phyloP scores from a whole-genome alignment of 2,888 invertebrate genomes.

The Mechanitis messenoides region DNA sequence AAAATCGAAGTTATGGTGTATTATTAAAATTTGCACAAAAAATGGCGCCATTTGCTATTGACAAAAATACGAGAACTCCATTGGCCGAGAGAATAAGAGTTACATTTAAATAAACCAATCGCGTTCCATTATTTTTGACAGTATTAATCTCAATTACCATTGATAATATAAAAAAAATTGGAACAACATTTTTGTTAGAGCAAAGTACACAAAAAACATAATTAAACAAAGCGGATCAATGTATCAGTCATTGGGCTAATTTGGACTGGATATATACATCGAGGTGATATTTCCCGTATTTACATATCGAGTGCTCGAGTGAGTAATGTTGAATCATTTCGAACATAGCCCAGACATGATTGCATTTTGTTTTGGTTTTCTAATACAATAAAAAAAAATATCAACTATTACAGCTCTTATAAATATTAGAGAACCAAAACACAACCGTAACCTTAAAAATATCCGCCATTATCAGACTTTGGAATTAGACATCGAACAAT shows the following conservation, averaged over 20 bases:
- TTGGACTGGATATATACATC: conserved; percentile 13
- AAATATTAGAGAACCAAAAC: not conserved
- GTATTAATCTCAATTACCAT: conserved; percentile 2
- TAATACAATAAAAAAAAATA: not conserved
- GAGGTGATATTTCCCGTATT: conserved; percentile 1
- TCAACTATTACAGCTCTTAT: not conserved
- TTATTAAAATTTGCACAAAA: not conserved
- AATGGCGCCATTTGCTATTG: not conserved
- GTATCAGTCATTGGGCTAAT: conserved; percentile 23
- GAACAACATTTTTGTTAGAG: conserved; percentile 5
- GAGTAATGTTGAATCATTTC: conserved; percentile 13
- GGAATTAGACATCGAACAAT: conserved; percentile 5
- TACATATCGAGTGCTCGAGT: conserved; percentile 12
- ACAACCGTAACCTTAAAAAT: conserved; percentile 5
- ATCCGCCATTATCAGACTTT: not conserved
- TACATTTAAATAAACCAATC: not conserved
- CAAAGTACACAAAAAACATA: conserved; percentile 6
- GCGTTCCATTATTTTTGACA: conserved; percentile 2
- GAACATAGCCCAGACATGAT: conserved; percentile 1
- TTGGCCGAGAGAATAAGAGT: not conserved
- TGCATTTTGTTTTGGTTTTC: not conserved
- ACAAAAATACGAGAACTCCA: not conserved
- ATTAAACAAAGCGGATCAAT: conserved; percentile 23
- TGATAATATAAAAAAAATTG: conserved; percentile 11
- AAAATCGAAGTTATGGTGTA: conserved; percentile 5